These are phyloP conservation scores for Origma solitaria DNA, from an alignment of 2,113 vertebrate genomes.

Conservation along the genomic window DNA sequence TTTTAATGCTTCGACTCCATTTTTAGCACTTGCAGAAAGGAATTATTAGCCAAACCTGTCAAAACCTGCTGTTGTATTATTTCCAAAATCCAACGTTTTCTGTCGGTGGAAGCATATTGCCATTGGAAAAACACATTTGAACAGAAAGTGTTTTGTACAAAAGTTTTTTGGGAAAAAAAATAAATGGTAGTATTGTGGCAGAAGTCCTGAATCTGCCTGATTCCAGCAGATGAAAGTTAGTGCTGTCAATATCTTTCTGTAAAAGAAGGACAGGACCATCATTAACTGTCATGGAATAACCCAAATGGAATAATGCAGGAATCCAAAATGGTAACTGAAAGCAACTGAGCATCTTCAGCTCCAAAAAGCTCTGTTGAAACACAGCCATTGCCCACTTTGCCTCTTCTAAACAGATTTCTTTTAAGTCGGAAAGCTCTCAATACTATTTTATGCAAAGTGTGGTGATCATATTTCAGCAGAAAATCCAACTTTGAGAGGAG, in stretches of 20 bases:
- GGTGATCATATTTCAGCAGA: background rate
- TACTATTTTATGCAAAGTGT: rapidly evolving
- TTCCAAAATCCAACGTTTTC: background rate
- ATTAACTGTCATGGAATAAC: background rate
- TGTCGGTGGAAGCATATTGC: background rate
- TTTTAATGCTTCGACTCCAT: background rate
- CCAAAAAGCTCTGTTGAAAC: background rate
- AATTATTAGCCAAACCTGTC: background rate
- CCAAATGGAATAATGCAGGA: background rate
- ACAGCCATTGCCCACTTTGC: too few species aligned
- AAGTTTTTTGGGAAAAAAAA: background rate
- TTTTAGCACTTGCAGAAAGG: background rate
- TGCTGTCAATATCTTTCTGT: background rate
- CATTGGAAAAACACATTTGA: background rate
- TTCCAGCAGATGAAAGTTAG: background rate
- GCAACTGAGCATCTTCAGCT: background rate
- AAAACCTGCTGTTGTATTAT: background rate
- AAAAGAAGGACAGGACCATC: background rate
- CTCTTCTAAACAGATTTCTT: background rate
- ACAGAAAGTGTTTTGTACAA: background rate
- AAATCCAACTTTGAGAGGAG: background rate
- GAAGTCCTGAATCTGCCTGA: background rate
- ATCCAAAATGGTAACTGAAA: background rate
- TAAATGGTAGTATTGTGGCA: background rate
- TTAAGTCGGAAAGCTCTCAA: background rate